Evolutionary conservation across 2,888 invertebrate genomes (phyloP).

Genomic region (Protophormia terraenovae): DNA sequence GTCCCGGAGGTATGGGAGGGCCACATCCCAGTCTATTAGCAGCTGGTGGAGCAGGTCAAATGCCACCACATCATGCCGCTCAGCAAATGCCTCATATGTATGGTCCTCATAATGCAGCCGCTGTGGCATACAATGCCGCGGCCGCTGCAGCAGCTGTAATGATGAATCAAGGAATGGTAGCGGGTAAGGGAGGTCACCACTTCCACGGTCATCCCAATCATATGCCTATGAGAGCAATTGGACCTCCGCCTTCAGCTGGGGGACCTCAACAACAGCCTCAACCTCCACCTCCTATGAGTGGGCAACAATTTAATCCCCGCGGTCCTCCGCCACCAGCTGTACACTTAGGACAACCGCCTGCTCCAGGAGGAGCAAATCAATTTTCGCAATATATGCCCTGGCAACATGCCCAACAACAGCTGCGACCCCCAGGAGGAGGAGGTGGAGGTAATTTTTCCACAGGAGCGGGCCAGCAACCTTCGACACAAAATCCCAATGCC

Average conservation of each 20-base stretch:
- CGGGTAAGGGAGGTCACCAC: constrained; percentile 70
- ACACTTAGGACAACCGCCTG: constrained; percentile 74
- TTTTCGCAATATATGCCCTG: constrained; percentile 79
- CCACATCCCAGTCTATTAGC: constrained; percentile 66
- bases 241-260: constrained; percentile 72
- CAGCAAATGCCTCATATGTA: constrained; percentile 75
- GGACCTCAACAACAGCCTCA: constrained; percentile 70
- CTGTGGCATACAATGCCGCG: constrained; percentile 71
- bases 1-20: constrained; percentile 63
- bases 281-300: constrained; percentile 71
- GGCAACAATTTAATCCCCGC: constrained; percentile 70
- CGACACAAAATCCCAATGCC: constrained; percentile 79
- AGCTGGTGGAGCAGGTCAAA: constrained; percentile 67
- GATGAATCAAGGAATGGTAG: constrained; percentile 74
- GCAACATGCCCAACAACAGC: constrained; percentile 78
- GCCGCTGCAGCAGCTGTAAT: constrained; percentile 74
- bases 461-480: constrained; percentile 69
- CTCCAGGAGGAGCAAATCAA: constrained; percentile 72
- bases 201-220: constrained; percentile 73
- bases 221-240: constrained; percentile 74
- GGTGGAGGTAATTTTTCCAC: constrained; percentile 65
- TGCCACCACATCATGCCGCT: constrained; percentile 76
- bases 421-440: constrained; percentile 72
- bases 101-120: constrained; percentile 72
- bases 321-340: constrained; percentile 74